Conservation (phyloP, 2,113 vertebrate species). For the Leptosomus discolor region DNA sequence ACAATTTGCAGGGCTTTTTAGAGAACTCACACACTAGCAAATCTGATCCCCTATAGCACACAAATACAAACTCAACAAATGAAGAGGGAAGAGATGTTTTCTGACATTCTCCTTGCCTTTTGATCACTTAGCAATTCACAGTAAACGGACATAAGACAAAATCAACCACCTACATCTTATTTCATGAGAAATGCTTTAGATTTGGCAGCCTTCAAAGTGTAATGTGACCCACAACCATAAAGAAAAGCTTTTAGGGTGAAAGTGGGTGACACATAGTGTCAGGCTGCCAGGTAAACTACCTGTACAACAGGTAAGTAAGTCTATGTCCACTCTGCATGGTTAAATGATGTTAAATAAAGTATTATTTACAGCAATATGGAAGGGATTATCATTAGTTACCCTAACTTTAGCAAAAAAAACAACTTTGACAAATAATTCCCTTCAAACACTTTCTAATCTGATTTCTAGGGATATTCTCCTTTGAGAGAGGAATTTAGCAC, state of each 20-base stretch:
- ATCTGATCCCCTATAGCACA: background rate
- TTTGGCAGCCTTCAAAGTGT: background rate
- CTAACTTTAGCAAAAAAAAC: constrained; percentile 11
- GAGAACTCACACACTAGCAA: background rate
- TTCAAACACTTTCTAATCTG: constrained; percentile 70
- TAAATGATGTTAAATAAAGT: background rate
- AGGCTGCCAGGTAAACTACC: background rate
- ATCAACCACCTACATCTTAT: background rate
- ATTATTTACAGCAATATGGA: background rate
- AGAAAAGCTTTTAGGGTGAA: background rate
- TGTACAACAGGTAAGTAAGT: background rate
- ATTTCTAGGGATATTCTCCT: constrained; percentile 70
- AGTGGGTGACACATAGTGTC: background rate
- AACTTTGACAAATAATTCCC: constrained; percentile 65
- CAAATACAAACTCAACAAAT: background rate
- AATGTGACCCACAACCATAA: background rate
- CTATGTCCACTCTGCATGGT: background rate
- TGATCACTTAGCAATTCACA: background rate
- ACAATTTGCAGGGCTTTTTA: background rate
- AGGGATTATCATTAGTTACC: constrained; percentile 39
- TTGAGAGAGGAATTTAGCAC: constrained; percentile 63
- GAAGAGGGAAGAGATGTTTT: background rate
- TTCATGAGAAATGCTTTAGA: background rate
- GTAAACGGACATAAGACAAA: background rate
- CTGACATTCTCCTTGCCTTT: background rate